phyloP scores from a whole-genome alignment of 37 sponge, comb jelly and placozoan genomes.

The Halichondria panicea region DNA sequence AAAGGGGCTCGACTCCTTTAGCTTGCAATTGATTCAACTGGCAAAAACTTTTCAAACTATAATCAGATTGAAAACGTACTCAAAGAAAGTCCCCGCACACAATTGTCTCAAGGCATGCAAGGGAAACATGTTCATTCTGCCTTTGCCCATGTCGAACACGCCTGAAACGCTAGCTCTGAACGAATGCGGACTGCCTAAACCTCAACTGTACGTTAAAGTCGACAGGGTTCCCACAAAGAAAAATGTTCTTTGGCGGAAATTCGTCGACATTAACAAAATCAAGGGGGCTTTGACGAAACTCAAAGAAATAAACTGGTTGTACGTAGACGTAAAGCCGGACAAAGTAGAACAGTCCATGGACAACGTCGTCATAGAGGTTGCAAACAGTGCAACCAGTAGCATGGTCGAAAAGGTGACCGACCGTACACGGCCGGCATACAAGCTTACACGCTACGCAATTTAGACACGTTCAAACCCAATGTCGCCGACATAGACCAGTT shows the following conservation, averaged over 20 bases:
- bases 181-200: constrained; percentile 2
- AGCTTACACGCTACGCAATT: no score
- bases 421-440: no score
- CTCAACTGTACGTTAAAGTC: constrained; percentile 44
- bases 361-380: constrained; percentile 48
- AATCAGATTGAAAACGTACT: constrained; percentile 55
- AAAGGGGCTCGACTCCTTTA: constrained; percentile 29
- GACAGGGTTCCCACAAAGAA: constrained; percentile 41
- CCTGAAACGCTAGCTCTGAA: constrained; percentile 31
- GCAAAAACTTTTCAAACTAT: constrained; percentile 67
- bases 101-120: constrained; percentile 48
- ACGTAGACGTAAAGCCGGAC: constrained; percentile 31
- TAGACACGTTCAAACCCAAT: no score
- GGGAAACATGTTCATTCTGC: constrained; percentile 51
- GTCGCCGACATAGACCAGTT: constrained; percentile 57
- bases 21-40: constrained; percentile 52
- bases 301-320: constrained; percentile 59
- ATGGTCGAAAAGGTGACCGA: constrained; percentile 49
- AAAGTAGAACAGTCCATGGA: constrained; percentile 38
- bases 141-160: constrained; percentile 50
- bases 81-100: constrained; percentile 47
- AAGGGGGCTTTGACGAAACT: constrained; percentile 26
- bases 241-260: constrained; percentile 45
- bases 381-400: constrained; percentile 12
- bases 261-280: constrained; percentile 32